Conservation (phyloP, 2,797 vertebrate species). For the Amniataba percoides region DNA sequence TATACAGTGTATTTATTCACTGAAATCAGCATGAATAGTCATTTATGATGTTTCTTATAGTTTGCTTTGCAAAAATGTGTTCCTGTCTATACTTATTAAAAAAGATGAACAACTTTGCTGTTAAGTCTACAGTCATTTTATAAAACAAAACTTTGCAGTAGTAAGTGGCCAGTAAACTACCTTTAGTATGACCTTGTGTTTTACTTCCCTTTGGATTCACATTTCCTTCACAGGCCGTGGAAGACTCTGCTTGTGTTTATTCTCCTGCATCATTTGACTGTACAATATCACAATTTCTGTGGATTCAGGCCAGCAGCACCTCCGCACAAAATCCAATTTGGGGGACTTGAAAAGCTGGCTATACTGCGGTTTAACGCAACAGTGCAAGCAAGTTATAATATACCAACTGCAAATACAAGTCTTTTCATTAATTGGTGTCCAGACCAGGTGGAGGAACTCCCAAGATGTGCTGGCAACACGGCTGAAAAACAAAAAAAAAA, state of each 20-base stretch:
- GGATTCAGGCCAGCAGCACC: background rate
- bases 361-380: background rate
- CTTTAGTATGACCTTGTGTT: background rate
- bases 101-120: background rate
- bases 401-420: background rate
- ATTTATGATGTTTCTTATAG: background rate
- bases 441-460: background rate
- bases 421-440: background rate
- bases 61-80: background rate
- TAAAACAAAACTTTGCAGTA: background rate
- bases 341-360: background rate
- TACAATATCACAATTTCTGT: background rate
- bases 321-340: background rate
- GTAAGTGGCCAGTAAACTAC: background rate
- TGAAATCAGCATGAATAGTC: background rate
- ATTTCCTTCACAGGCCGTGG: background rate
- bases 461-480: background rate
- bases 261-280: background rate
- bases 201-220: background rate
- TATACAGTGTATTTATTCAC: background rate
- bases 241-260: background rate
- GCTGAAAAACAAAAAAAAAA: background rate
- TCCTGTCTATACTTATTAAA: background rate
- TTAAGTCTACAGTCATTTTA: background rate
- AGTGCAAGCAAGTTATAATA: background rate